Base-by-base conservation (phyloP, 2,113 vertebrate species). In the Dasypus novemcinctus region DNA sequence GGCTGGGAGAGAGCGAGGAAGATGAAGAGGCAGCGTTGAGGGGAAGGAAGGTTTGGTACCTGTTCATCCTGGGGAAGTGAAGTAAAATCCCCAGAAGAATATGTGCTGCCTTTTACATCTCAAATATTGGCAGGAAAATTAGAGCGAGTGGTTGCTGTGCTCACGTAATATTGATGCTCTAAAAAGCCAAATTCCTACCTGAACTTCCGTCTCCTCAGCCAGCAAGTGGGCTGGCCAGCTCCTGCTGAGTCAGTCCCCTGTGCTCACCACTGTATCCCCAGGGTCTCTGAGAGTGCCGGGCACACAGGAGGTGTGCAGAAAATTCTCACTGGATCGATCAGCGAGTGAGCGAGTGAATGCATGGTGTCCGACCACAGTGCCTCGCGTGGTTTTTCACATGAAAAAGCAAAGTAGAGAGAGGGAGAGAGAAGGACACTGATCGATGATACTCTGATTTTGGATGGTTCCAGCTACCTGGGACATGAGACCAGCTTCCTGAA, bases 201-300 rank as follows among this genome's bases (percentile, higher is more conserved):
- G 17, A 52, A 31, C 31, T 36, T 52, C 49, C 25, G 8, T n/a
- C n/a, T 21, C 29, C 31, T 36, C 0, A 0, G n/a, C 14, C 52
- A 17, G 25, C 23, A 20, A 36, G 49, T 21, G 38, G 90, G 68
- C 66, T 31, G 20, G 66, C 49, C 64, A 78, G 54, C 59, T 74
- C 27, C 85, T 23, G 49, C 36, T 15, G 20, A 3, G 31, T 4
- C n/a, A 3, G 31, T 4, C n/a, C 52, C 0, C 8, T 1, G 11
- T 20, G 7, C 18, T 41, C 10, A 25, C 46, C 20, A 7, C 25
- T 1, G 33, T 2, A 7, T 31, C 6, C 15, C 23, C 33, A 33
- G 68, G 3, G 41, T 14, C 41, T 69, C 38, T 0, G 4, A 0
- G 49, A 1, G 6, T 1, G 69, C 20, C 0, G 12, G 36, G 20